Base-by-base conservation (phyloP, 2,888 invertebrate species). In the Eupithecia dodoneata region DNA sequence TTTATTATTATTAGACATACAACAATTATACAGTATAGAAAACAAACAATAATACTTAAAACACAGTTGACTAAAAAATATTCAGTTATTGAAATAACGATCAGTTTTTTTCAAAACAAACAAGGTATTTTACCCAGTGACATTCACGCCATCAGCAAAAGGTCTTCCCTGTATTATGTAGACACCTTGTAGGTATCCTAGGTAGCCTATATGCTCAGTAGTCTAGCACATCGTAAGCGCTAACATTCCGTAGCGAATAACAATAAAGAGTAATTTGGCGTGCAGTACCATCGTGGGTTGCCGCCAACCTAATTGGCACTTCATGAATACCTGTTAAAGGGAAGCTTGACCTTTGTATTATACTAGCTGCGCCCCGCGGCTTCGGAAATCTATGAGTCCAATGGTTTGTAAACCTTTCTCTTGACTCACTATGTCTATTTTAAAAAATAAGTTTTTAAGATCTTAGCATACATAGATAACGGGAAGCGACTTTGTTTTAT, bases 251-350 rank as follows among this genome's bases (percentile, higher is more conserved):
- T 72, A 42, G 42, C 73, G 44, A 49, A 44, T 63, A 69, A 74
- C 72, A 74, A 78, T 74, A 77, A 77, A 74, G 74, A 49, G 42
- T 72, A 67, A 74, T 77, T 74, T 74, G 71, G 74, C 74, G 72
- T 47, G 49, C 71, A 74, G 55, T 5, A 45, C 44, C 44, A 7
- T 69, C 45, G 44, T 47, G 71, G 66, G 71, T 45, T 70, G 63
- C 41, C 72, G 52, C 42, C 66, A 15, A 63, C 65, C 77, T 80
- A 80, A 80, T 79, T 80, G 80, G 78, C 76, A 76, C 77, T 80
- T 75, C 79, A 78, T 76, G 77, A 77, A 77, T 65, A 77, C 75
- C 49, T 75, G 69, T 71, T 75, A 76, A 70, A 71, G 65, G 55
- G 74, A 72, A n/a, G 73, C 49, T 55, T 30, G 18, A 52, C 10